phyloP scores from a whole-genome alignment of 2,797 vertebrate species.

The Peromyscus aztecus region DNA sequence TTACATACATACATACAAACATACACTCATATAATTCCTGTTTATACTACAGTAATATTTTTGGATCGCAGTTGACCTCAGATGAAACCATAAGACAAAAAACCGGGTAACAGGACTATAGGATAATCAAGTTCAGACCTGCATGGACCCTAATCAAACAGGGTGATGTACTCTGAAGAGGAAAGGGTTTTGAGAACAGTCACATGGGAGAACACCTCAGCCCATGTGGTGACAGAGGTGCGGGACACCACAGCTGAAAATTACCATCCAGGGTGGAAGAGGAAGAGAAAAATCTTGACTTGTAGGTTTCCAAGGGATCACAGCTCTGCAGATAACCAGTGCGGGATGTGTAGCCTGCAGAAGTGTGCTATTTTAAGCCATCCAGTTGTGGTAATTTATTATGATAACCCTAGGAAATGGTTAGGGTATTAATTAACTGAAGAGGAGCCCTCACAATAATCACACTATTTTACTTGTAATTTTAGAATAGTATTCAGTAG shows the following conservation, averaged over 20 bases:
- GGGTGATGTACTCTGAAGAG: background rate
- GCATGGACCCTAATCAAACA: background rate
- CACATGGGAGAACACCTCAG: background rate
- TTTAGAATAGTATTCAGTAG: background rate
- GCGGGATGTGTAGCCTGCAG: background rate
- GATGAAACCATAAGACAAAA: background rate
- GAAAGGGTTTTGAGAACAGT: background rate
- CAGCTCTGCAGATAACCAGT: background rate
- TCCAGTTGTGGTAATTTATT: background rate
- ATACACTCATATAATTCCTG: background rate
- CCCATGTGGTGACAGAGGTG: background rate
- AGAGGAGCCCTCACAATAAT: background rate
- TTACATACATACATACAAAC: background rate
- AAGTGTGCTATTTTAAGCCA: background rate
- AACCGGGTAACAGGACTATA: background rate
- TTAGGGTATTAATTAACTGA: background rate
- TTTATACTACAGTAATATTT: background rate
- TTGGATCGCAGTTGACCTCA: background rate
- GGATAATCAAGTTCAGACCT: background rate
- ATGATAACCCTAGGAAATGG: background rate
- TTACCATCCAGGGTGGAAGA: background rate
- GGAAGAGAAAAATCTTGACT: background rate
- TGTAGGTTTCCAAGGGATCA: background rate
- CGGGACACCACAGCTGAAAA: background rate
- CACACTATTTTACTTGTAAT: background rate